These are phyloP conservation scores for Bombylius discolor DNA, from an alignment of 2,888 invertebrate species.

Conservation along the genomic window DNA sequence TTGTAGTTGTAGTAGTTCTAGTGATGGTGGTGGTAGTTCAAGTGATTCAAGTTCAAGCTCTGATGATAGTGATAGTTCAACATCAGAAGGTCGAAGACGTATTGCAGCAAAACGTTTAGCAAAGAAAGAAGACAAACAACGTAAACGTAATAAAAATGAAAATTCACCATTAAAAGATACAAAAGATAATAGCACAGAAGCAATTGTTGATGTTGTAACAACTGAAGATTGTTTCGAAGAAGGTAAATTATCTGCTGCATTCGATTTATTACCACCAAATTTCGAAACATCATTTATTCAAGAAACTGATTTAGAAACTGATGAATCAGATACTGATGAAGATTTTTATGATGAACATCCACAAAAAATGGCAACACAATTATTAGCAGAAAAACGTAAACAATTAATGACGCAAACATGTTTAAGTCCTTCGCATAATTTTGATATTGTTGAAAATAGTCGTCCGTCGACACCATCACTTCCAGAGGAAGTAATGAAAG, in stretches of 20 bases:
- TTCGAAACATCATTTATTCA: conserved; percentile 47
- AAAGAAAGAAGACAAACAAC: conserved; percentile 35
- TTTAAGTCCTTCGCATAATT: conserved; percentile 47
- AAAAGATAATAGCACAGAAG: conserved; percentile 35
- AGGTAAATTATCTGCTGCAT: too few species aligned
- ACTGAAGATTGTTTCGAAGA: conserved; percentile 27
- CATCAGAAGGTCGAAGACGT: conserved; percentile 35
- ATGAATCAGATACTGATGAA: conserved; percentile 75
- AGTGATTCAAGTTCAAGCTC: conserved; percentile 49
- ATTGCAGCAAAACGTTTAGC: conserved; percentile 30
- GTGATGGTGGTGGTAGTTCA: conserved; percentile 54
- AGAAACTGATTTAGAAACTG: conserved; percentile 75
- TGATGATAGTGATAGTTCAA: conserved; percentile 39
- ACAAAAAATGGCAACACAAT: conserved; percentile 56
- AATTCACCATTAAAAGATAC: conserved; percentile 6
- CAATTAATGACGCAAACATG: conserved; percentile 50
- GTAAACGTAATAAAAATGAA: conserved; percentile 28
- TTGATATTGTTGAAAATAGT: conserved; percentile 48
- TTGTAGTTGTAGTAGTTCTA: conserved; percentile 67
- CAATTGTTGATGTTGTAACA: conserved; percentile 38
- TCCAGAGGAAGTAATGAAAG: conserved; percentile 35
- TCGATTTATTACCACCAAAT: conserved; percentile 23
- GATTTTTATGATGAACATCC: conserved; percentile 80
- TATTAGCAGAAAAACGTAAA: conserved; percentile 61
- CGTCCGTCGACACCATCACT: conserved; percentile 50